These are phyloP conservation scores for Thymallus thymallus DNA, from an alignment of 2,113 vertebrate genomes.

Conservation along the genomic window DNA sequence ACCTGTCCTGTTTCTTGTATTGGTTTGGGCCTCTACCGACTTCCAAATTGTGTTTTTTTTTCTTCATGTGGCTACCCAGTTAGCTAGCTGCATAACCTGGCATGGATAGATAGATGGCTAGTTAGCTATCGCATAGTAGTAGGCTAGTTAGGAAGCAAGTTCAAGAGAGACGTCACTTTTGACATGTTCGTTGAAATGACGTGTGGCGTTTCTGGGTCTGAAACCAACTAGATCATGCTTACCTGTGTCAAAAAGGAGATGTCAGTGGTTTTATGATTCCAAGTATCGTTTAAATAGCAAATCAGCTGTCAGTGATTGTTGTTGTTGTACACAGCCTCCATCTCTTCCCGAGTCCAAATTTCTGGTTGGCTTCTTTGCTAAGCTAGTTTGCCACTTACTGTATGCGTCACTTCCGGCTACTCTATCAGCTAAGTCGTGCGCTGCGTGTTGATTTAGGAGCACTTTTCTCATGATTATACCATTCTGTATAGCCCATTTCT, in stretches of 20 bases:
- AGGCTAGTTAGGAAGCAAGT: slow-evolving; percentile 16
- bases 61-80: too few species aligned
- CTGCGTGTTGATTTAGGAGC: not conserved
- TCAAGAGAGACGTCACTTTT: too few species aligned
- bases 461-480: not conserved
- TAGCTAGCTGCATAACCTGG: too few species aligned
- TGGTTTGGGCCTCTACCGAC: too few species aligned
- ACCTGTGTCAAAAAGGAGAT: slow-evolving; percentile 46
- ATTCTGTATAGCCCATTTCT: not conserved
- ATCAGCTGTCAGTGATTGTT: slow-evolving; percentile 51
- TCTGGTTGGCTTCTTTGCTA: slow-evolving; percentile 30
- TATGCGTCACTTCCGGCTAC: slow-evolving; percentile 23
- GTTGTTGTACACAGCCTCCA: slow-evolving; percentile 59
- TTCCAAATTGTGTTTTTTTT: too few species aligned
- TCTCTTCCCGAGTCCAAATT: slow-evolving; percentile 57
- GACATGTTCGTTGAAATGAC: not conserved
- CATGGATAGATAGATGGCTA: too few species aligned
- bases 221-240: slow-evolving; percentile 1
- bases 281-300: slow-evolving; percentile 16
- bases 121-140: slow-evolving; percentile 42
- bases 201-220: not conserved
- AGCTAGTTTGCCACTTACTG: slow-evolving; percentile 22
- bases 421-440: not conserved
- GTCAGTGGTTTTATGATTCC: not conserved
- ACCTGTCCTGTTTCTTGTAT: too few species aligned